Conservation (phyloP, 1,140 invertebrate genomes). For the Atta cephalotes region DNA sequence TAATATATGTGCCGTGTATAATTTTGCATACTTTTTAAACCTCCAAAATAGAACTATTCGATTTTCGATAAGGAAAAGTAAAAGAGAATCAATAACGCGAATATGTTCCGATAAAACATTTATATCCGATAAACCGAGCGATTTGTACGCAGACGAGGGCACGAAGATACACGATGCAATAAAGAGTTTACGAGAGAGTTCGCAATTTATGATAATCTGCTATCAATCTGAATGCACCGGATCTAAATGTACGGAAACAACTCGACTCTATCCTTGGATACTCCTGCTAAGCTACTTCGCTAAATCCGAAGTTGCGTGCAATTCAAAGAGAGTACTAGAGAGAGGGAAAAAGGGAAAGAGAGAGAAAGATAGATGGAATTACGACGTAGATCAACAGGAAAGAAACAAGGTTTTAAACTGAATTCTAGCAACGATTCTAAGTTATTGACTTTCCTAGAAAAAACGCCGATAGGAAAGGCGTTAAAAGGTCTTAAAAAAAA, state of each 20-base stretch:
- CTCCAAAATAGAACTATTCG: neutral
- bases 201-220: conserved; percentile 50
- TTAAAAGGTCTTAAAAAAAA: neutral
- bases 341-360: neutral
- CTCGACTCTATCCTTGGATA: conserved; percentile 6
- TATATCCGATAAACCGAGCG: conserved; percentile 18
- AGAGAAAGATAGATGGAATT: conserved; percentile 9
- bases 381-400: conserved; percentile 2
- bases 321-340: neutral
- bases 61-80: conserved; percentile 1
- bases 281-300: conserved; percentile 39
- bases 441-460: conserved; percentile 4
- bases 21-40: neutral
- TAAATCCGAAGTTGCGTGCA: conserved; percentile 51
- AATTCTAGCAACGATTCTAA: conserved; percentile 6
- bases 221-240: conserved; percentile 39
- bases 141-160: neutral
- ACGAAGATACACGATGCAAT: conserved; percentile 5
- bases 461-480: neutral
- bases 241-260: conserved; percentile 35
- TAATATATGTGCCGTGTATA: neutral
- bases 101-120: neutral
- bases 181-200: conserved; percentile 40
- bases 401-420: conserved; percentile 33
- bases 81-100: neutral